Evolutionary conservation across 2,888 invertebrate genomes (phyloP).

Genomic region (Geotrupes spiniger): DNA sequence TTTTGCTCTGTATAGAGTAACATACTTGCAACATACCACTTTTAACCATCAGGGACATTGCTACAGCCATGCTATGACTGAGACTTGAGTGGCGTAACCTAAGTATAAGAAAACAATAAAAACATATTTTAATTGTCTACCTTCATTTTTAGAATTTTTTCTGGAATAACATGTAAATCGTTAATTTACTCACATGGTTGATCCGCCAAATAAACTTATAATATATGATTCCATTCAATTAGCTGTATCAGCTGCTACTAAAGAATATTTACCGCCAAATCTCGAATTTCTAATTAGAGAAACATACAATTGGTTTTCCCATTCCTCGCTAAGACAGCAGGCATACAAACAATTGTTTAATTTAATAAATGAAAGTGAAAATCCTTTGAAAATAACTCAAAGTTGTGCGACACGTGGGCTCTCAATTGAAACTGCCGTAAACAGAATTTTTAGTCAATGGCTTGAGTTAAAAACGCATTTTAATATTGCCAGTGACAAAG

Average conservation of each 20-base stretch:
- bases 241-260: slow-evolving; percentile 33
- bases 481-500: too few relatives aligned
- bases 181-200: too few relatives aligned
- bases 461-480: slow-evolving; percentile 36
- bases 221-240: slow-evolving; percentile 42
- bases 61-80: too few relatives aligned
- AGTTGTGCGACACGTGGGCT: slow-evolving; percentile 31
- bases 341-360: slow-evolving; percentile 27
- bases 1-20: too few relatives aligned
- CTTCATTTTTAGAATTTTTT: too few relatives aligned
- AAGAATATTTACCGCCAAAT: slow-evolving; percentile 35
- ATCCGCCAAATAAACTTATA: too few relatives aligned
- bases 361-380: slow-evolving; percentile 29
- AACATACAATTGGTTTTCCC: slow-evolving; percentile 37
- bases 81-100: too few relatives aligned
- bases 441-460: slow-evolving; percentile 35
- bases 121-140: too few relatives aligned
- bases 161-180: too few relatives aligned
- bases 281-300: slow-evolving; percentile 37
- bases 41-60: too few relatives aligned
- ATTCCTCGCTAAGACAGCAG: slow-evolving; percentile 27
- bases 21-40: too few relatives aligned
- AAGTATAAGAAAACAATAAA: too few relatives aligned
- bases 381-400: slow-evolving; percentile 30
- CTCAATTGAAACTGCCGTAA: slow-evolving; percentile 34